A percentile compares a stretch with the other conserved stretches of the same genome.
These are phyloP conservation scores for Polylopha cassiicola DNA, from an alignment of 2,888 invertebrate genomes.

Conservation along the genomic window DNA sequence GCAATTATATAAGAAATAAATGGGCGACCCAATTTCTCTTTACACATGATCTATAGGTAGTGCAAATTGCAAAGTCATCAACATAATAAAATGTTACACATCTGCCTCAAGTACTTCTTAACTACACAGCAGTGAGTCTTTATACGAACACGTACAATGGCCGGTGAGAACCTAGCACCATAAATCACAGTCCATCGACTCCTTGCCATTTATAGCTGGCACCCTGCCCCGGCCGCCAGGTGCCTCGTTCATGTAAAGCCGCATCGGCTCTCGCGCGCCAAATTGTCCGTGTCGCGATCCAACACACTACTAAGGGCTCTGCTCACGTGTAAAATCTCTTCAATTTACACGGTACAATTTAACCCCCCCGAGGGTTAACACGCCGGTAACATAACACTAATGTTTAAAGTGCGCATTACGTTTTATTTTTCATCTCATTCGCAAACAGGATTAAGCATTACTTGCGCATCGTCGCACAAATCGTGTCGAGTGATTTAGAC, in stretches of 20 bases:
- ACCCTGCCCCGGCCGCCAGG: constrained; percentile 16
- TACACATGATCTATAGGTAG: too few species aligned
- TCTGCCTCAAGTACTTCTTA: constrained; percentile 12
- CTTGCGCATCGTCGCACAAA: constrained; percentile 33
- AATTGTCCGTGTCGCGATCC: constrained; percentile 69
- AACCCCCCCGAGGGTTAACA: constrained; percentile 45
- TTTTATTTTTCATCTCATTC: constrained; percentile 39
- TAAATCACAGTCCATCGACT: constrained; percentile 21
- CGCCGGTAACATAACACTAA: constrained; percentile 27
- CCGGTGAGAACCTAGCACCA: constrained; percentile 8
- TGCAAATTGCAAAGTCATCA: too few species aligned
- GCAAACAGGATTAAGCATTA: constrained; percentile 39
- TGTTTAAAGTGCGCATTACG: constrained; percentile 41
- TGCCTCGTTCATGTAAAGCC: constrained; percentile 48
- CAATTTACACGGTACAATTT: constrained; percentile 56
- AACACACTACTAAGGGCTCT: constrained; percentile 63
- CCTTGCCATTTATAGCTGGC: constrained; percentile 16
- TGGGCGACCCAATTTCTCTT: too few species aligned
- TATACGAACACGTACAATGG: constrained; percentile 10
- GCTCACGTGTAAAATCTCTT: constrained; percentile 66
- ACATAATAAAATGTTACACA: constrained; percentile 12
- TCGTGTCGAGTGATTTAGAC: constrained; percentile 26
- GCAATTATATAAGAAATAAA: too few species aligned
- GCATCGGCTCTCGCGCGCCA: constrained; percentile 57
- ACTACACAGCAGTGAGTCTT: constrained; percentile 4